Evolutionary conservation across 2,888 invertebrate species (phyloP), one percentile per base, ranked within the genome.

Genomic region (Athripsodes cinereus): DNA sequence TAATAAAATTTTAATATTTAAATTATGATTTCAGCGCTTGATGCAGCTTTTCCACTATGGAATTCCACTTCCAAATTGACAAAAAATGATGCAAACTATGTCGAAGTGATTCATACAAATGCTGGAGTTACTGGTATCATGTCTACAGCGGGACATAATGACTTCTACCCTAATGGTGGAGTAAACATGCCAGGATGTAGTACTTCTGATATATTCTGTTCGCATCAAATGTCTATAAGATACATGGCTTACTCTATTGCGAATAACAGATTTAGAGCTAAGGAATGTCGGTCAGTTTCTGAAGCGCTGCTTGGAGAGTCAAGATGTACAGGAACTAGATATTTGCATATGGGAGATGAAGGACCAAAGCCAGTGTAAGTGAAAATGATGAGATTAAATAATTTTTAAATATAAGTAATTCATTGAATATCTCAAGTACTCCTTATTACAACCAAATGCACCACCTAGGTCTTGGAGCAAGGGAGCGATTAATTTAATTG

Each of bases 81-180:
- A 5, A 48, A 55, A 35, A n/a, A 49, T 47, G 55, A 55, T 50
- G 49, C 21, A 19, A 26, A 21, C n/a, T 55, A 55, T 22, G 55
- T 55, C 11, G 49, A 55, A 22, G 19, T 55, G 18, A 49, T 55
- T 0, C 55, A 55, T 21, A 55, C 55, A 16, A 49, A 50, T 20
- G 20, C 49, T 1, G 31, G 19, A n/a, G 22, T 50, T 11, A 8
- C 11, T 8, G 55, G 55, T 5, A 50, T 49, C 16, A 6, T 18
- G n/a, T 34, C 49, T 21, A 22, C 40, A 1, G 40, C 35, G 11
- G 55, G 55, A 13, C 55, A 55, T 31, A 59, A 57, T 44, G 62
- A 62, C 52, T 62, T 62, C 22, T 62, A 62, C 48, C 59, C 59
- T 6, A 62, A 59, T 18, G 55, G 53, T n/a, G 62, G 62, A 11